Conservation (phyloP, 2,888 invertebrate genomes). For the Cantharis lateralis region DNA sequence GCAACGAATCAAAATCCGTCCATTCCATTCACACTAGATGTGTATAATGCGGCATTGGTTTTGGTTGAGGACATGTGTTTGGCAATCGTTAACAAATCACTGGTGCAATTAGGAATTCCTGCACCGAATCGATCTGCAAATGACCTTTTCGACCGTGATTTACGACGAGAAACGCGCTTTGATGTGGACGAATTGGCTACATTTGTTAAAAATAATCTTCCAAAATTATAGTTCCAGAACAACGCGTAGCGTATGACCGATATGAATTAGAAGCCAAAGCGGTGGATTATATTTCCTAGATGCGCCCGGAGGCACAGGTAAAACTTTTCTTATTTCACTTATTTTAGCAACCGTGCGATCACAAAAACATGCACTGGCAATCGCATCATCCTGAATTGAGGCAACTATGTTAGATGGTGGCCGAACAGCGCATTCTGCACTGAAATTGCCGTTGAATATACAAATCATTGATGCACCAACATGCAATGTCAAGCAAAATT, state of each 20-base stretch:
- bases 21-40: conserved; percentile 1
- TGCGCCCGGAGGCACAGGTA: conserved; percentile 47
- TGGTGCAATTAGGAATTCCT: not conserved
- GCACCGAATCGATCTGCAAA: not conserved
- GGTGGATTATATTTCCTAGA: conserved; percentile 29
- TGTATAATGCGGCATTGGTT: not conserved
- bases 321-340: conserved; percentile 49
- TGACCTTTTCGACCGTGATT: not conserved
- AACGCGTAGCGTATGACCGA: not conserved
- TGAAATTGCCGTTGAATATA: conserved; percentile 45
- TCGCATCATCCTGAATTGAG: conserved; percentile 54
- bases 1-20: no score
- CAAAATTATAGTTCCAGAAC: not conserved
- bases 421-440: conserved; percentile 46
- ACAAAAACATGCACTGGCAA: conserved; percentile 43
- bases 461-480: conserved; percentile 35
- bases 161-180: not conserved
- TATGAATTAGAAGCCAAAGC: not conserved
- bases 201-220: no score
- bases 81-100: no score
- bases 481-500: conserved; percentile 41
- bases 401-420: conserved; percentile 48
- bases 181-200: not conserved
- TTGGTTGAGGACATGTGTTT: not conserved
- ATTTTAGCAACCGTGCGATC: conserved; percentile 41